phyloP scores from a whole-genome alignment of 2,797 vertebrate species.

The Neosalanx taihuensis region DNA sequence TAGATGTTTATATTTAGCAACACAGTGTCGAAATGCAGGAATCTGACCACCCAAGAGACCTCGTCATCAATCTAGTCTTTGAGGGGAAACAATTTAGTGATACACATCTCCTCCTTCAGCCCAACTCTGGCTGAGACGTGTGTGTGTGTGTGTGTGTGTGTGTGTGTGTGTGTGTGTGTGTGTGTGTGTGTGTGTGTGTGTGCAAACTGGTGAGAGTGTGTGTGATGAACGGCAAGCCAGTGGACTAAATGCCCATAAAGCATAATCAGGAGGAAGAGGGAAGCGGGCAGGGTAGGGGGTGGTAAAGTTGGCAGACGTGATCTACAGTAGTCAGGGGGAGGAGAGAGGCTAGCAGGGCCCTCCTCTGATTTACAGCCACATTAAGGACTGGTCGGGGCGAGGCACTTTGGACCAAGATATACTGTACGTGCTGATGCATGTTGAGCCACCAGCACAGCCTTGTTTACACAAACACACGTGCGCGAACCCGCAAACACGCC shows the following conservation, averaged over 20 bases:
- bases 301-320: conserved; percentile 11
- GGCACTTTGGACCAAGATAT: conserved; percentile 15
- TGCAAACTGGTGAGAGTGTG: background rate
- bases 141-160: background rate
- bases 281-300: background rate
- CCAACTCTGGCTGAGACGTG: background rate
- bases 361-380: conserved; percentile 15
- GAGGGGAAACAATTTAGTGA: background rate
- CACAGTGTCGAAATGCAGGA: background rate
- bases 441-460: background rate
- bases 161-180: background rate
- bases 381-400: conserved; percentile 4
- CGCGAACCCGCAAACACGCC: background rate
- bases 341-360: background rate
- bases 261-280: conserved; percentile 16
- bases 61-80: background rate
- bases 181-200: too few relatives aligned
- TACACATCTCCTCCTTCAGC: background rate
- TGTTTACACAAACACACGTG: conserved; percentile 6
- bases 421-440: conserved; percentile 21
- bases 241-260: conserved; percentile 12
- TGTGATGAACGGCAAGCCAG: background rate
- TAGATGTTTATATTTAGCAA: too few relatives aligned
- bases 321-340: background rate
- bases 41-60: background rate